Evolutionary conservation across 2,888 invertebrate species (phyloP).

Genomic region (Mechanitis messenoides): DNA sequence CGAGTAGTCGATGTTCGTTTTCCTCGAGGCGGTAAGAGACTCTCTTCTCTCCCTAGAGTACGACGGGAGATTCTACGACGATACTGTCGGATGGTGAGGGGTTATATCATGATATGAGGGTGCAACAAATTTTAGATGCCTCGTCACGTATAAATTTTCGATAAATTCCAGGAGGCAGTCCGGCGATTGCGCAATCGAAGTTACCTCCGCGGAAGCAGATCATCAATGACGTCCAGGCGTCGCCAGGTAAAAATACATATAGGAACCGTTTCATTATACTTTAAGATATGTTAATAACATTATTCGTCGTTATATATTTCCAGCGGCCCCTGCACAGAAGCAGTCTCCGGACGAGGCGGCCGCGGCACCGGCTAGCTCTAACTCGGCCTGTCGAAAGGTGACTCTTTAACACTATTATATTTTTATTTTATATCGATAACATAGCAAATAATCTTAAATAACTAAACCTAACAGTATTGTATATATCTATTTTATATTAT

Average conservation of each 20-base stretch:
- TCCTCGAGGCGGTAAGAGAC: too few relatives aligned
- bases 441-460: too few relatives aligned
- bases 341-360: slow-evolving; percentile 45
- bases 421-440: too few relatives aligned
- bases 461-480: too few relatives aligned
- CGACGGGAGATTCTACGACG: too few relatives aligned
- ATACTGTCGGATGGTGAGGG: too few relatives aligned
- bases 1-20: too few relatives aligned
- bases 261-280: too few relatives aligned
- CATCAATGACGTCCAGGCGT: slow-evolving; percentile 62
- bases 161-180: slow-evolving; percentile 50
- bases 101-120: too few relatives aligned
- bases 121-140: too few relatives aligned
- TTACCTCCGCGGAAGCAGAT: slow-evolving; percentile 42
- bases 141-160: neutral
- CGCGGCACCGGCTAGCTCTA: slow-evolving; percentile 36
- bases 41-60: too few relatives aligned
- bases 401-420: neutral
- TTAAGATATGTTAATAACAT: neutral
- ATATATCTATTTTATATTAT: neutral
- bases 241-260: slow-evolving; percentile 48
- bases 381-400: slow-evolving; percentile 32
- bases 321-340: slow-evolving; percentile 60
- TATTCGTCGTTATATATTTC: slow-evolving; percentile 14
- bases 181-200: slow-evolving; percentile 54